Evolutionary conservation across 2,113 vertebrate genomes (phyloP).

Genomic region (Pseudopipra pipra): DNA sequence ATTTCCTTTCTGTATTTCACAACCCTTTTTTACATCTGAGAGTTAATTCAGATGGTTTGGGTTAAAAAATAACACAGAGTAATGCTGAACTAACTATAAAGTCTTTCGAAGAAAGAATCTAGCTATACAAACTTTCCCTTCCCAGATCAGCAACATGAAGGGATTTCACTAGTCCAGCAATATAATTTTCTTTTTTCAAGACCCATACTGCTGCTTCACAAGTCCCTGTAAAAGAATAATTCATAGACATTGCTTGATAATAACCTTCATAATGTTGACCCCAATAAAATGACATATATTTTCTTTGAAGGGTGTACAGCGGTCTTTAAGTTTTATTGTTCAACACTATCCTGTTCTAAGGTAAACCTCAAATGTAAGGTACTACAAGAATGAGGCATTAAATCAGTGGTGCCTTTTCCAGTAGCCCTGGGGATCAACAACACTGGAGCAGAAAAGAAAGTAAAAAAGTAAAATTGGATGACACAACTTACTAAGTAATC

Average conservation of each 20-base stretch:
- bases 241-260: neutral
- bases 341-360: neutral
- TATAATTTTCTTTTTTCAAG: neutral
- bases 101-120: neutral
- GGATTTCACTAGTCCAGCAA: neutral
- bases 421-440: neutral
- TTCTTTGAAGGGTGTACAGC: neutral
- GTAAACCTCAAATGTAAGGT: neutral
- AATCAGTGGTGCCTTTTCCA: neutral
- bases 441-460: neutral
- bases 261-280: neutral
- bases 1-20: neutral
- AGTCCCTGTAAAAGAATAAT: neutral
- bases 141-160: neutral
- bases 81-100: neutral
- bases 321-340: neutral
- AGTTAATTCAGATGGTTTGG: neutral
- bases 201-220: neutral
- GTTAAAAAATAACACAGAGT: neutral
- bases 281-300: neutral
- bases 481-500: neutral
- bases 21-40: neutral
- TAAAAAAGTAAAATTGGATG: neutral
- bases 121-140: neutral
- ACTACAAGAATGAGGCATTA: neutral